A percentile compares a stretch with the other conserved stretches of the same genome.
phyloP scores from a whole-genome alignment of 1,140 invertebrate species.

The Heterodera carotae region DNA sequence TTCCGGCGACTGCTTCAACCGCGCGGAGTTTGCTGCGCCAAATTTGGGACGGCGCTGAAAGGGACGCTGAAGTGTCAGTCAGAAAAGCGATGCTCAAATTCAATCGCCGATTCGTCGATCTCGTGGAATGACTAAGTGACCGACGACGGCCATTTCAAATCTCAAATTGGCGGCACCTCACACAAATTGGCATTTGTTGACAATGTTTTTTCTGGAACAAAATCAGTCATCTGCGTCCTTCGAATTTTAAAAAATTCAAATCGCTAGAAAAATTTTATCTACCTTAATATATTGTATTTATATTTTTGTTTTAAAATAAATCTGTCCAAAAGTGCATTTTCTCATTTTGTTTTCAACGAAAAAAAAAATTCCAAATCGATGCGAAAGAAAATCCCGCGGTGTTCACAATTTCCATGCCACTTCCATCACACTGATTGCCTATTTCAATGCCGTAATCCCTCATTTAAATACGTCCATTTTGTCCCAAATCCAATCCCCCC shows the following conservation, averaged over 20 bases:
- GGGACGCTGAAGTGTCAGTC: not conserved
- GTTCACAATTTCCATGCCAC: too few relatives aligned
- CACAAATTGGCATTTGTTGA: not conserved
- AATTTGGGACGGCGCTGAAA: not conserved
- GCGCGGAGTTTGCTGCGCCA: not conserved
- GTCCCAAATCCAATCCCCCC: not conserved
- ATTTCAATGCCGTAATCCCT: too few relatives aligned
- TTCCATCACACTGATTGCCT: too few relatives aligned
- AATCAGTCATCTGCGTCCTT: too few relatives aligned
- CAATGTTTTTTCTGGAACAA: not conserved
- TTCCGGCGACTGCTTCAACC: not conserved
- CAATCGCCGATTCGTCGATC: slow-evolving; percentile 10
- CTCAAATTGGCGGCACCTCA: too few relatives aligned
- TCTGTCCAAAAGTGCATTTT: not conserved
- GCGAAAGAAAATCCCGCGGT: too few relatives aligned
- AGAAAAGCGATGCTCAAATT: not conserved
- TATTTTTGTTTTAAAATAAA: too few relatives aligned
- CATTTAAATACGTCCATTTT: too few relatives aligned
- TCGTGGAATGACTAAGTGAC: slow-evolving; percentile 4
- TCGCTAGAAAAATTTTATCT: not conserved
- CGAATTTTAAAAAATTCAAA: not conserved
- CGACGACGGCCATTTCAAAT: too few relatives aligned
- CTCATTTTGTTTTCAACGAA: too few relatives aligned
- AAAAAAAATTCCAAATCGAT: too few relatives aligned
- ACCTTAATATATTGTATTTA: too few relatives aligned